Percentiles rank a stretch among this genome's conserved stretches.
phyloP scores from a whole-genome alignment of 2,888 invertebrate genomes.

The Sialis lutaria region DNA sequence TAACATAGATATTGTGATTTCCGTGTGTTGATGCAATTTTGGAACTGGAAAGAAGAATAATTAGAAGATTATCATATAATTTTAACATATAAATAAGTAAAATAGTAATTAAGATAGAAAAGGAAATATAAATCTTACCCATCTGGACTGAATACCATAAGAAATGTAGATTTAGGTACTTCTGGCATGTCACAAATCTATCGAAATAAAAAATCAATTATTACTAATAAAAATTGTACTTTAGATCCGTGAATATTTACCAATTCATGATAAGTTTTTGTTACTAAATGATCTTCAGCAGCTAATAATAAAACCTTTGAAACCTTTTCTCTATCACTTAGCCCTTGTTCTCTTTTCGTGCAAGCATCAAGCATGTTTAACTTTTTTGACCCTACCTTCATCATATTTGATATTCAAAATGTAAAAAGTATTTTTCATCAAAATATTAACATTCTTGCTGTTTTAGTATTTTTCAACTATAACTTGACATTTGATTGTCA shows the following conservation, averaged over 20 bases:
- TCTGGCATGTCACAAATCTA: conserved; percentile 58
- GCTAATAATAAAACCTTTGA: conserved; percentile 20
- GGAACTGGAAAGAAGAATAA: conserved; percentile 31
- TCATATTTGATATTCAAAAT: too few species aligned
- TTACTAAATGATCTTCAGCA: conserved; percentile 47
- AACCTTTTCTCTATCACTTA: conserved; percentile 1
- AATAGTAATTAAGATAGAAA: too few species aligned
- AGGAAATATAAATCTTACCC: conserved; percentile 36
- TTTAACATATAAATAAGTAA: too few species aligned
- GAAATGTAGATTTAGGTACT: conserved; percentile 60
- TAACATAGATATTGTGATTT: conserved; percentile 75
- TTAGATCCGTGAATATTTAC: conserved; percentile 23
- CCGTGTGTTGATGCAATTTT: conserved; percentile 79
- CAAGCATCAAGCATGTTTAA: background rate
- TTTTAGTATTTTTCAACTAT: too few species aligned
- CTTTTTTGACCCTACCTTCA: too few species aligned
- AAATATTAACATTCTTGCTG: too few species aligned
- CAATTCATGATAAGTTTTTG: conserved; percentile 39
- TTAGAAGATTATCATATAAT: background rate
- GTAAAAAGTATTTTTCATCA: too few species aligned
- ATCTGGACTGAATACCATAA: conserved; percentile 79
- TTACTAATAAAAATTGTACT: conserved; percentile 1
- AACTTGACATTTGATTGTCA: too few species aligned
- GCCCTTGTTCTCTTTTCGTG: conserved; percentile 6
- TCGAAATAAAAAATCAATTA: conserved; percentile 11